These are phyloP conservation scores for Drosophila fungiperda DNA, from an alignment of 2,888 invertebrate genomes.

Conservation along the genomic window DNA sequence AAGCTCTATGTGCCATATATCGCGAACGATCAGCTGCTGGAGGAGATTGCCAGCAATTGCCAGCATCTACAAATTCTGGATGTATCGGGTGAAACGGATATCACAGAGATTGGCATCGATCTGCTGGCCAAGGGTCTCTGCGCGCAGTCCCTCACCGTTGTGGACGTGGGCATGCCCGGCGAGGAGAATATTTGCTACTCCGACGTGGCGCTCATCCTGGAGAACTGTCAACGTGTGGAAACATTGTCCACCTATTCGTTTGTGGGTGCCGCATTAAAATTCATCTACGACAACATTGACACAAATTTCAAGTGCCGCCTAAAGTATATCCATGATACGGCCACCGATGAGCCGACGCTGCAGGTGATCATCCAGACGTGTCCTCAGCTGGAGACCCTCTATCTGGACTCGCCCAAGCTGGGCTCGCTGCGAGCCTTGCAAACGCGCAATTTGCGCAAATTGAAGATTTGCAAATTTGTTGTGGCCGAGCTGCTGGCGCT, in stretches of 20 bases:
- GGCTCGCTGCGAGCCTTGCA: constrained; percentile 82
- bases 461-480: constrained; percentile 88
- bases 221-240: constrained; percentile 88
- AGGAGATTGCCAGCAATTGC: constrained; percentile 87
- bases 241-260: constrained; percentile 89
- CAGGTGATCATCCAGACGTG: constrained; percentile 88
- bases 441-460: constrained; percentile 85
- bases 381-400: constrained; percentile 88
- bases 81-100: constrained; percentile 90
- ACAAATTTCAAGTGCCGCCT: constrained; percentile 88
- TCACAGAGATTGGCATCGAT: constrained; percentile 88
- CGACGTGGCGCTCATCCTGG: constrained; percentile 88
- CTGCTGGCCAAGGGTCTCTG: constrained; percentile 86
- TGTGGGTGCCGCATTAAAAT: constrained; percentile 88
- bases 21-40: constrained; percentile 89
- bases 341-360: constrained; percentile 87
- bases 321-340: constrained; percentile 89
- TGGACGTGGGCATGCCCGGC: constrained; percentile 90
- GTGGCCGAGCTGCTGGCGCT: constrained; percentile 88
- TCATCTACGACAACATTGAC: constrained; percentile 86
- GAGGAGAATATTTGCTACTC: constrained; percentile 89
- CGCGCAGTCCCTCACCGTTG: constrained; percentile 87
- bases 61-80: constrained; percentile 87
- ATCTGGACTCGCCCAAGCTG: constrained; percentile 88
- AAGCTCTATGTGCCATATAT: constrained; percentile 89